Conservation (phyloP, 2,113 vertebrate species). For the Caracal caracal region DNA sequence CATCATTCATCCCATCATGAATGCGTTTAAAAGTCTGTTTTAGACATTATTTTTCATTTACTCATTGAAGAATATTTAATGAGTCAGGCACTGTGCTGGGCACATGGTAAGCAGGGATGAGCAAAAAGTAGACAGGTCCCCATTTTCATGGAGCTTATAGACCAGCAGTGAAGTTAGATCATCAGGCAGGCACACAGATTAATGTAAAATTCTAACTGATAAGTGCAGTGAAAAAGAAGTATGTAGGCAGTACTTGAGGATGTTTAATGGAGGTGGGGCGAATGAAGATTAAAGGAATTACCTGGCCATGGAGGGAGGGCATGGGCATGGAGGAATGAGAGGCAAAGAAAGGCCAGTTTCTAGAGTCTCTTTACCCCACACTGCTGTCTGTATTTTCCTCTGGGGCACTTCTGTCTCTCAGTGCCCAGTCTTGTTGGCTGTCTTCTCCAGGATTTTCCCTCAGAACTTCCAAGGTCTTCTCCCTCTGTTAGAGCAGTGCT, state of each 20-base stretch:
- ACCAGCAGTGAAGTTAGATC: neutral
- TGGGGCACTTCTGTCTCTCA: neutral
- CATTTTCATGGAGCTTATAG: neutral
- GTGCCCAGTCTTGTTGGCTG: neutral
- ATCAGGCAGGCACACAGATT: neutral
- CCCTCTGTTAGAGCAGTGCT: neutral
- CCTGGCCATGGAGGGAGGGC: neutral
- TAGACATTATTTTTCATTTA: conserved; percentile 20
- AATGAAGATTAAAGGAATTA: neutral
- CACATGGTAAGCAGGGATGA: neutral
- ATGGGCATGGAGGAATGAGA: neutral
- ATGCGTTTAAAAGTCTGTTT: neutral
- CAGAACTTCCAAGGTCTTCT: neutral
- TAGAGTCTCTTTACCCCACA: neutral
- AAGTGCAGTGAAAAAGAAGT: conserved; percentile 27
- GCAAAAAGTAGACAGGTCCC: neutral
- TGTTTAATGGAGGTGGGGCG: neutral
- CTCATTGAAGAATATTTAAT: neutral
- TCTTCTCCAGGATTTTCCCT: neutral
- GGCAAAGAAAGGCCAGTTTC: neutral
- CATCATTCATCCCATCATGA: neutral
- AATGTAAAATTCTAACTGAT: conserved; percentile 27
- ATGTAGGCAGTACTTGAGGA: neutral
- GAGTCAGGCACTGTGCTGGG: neutral
- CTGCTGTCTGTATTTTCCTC: neutral